Evolutionary conservation across 2,113 vertebrate species (phyloP), one percentile per base, ranked within the genome.

Genomic region (Spilogale gracilis): DNA sequence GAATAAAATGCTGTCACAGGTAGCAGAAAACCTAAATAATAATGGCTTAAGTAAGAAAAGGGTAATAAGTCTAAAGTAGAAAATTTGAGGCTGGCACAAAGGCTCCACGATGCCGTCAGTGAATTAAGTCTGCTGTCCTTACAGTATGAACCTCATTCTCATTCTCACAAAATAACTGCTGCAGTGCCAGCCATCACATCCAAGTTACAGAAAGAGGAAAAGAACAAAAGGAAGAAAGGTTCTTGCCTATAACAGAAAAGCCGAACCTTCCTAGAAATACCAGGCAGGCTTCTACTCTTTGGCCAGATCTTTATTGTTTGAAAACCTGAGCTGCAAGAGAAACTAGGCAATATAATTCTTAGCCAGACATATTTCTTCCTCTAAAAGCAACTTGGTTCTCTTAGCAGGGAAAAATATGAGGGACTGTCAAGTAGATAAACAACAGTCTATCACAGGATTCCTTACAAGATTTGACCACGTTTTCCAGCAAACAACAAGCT

Each of bases 131-230:
- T 30, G 14, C 25, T 38, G 71, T 58, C 58, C 13, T 73, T 61
- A 67, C 13, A 6, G 16, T 30, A 27, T 50, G 17, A 27, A 2
- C 12, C 4, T 27, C 76, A 60, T n/a, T 43, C 11, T 96, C 76
- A 48, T 95, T 89, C 61, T 91, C 91, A 95, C 87, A 91, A 89
- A 94, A 80, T 7, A 60, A 61, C 16, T 89, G 83, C 82, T 71
- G 38, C 27, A 56, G 56, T 9, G 23, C 90, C 83, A 91, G 18
- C 54, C 48, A 43, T 86, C 38, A 48, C 61, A 48, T 17, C 18
- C 45, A 85, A 84, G 23, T 82, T 63, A 56, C 45, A 94, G 74
- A 81, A 80, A 54, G 8, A 58, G n/a, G 9, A 13, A 38, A 93
- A 63, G 38, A 76, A 7, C 1, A 73, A 86, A 78, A 48, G 2